Conservation (phyloP, 2,888 invertebrate species). For the Dasypogon diadema region DNA sequence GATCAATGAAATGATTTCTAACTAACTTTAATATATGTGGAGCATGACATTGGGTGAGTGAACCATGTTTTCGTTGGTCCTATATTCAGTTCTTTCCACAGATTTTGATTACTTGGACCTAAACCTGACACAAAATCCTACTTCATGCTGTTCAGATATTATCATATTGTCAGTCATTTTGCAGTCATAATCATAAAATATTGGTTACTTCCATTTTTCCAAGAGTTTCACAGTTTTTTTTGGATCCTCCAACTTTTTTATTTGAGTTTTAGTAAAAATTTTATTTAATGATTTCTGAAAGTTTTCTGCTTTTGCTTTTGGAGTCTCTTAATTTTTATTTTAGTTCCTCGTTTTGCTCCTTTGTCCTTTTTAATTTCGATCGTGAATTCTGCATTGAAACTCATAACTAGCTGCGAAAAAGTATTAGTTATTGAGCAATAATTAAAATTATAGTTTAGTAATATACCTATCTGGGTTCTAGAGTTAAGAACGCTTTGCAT, state of each 20-base stretch:
- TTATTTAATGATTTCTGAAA: background rate
- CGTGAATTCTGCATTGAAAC: too few species aligned
- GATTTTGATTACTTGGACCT: slow-evolving; percentile 37
- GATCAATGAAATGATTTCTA: slow-evolving; percentile 6
- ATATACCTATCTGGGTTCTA: too few species aligned
- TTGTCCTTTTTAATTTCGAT: too few species aligned
- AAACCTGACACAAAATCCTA: slow-evolving; percentile 59
- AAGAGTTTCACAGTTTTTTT: background rate
- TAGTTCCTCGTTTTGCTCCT: too few species aligned
- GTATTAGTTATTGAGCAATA: too few species aligned
- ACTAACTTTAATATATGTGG: slow-evolving; percentile 14
- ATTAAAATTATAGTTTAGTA: too few species aligned
- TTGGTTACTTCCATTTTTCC: slow-evolving; percentile 59
- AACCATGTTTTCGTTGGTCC: background rate
- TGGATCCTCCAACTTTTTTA: background rate
- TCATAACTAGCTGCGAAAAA: too few species aligned
- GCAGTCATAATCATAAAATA: slow-evolving; percentile 59
- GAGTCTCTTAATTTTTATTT: too few species aligned
- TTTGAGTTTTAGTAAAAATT: background rate
- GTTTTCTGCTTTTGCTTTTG: too few species aligned
- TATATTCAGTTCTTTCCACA: slow-evolving; percentile 11
- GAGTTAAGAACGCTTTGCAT: too few species aligned
- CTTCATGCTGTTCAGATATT: slow-evolving; percentile 56
- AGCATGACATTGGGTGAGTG: too few species aligned
- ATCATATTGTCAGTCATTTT: slow-evolving; percentile 55